These are phyloP conservation scores for Plecotus auritus DNA, from an alignment of 2,113 vertebrate species.

Conservation along the genomic window DNA sequence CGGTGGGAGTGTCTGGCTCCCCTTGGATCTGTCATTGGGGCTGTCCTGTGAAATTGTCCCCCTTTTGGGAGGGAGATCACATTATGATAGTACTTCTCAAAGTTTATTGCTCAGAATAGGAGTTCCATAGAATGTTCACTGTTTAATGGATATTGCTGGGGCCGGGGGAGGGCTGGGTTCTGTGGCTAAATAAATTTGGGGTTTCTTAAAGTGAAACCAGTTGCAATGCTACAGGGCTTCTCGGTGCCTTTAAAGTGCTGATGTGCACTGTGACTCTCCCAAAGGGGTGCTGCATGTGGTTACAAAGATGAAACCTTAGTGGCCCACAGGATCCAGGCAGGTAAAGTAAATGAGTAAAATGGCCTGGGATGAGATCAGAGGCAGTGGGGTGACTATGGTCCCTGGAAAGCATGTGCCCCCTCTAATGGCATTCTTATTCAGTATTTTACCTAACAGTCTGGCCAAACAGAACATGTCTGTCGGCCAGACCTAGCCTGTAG, in stretches of 20 bases:
- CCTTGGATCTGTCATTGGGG: neutral
- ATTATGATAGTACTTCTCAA: neutral
- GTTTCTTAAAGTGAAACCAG: neutral
- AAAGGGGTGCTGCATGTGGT: no score
- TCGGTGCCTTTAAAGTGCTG: neutral
- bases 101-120: neutral
- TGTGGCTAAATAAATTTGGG: neutral
- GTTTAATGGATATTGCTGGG: neutral
- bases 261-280: neutral
- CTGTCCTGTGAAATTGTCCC: neutral
- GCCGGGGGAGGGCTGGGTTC: neutral
- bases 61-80: neutral
- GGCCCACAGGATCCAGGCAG: neutral
- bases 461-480: neutral
- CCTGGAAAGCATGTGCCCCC: neutral
- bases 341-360: neutral
- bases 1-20: neutral
- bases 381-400: neutral
- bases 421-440: neutral
- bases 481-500: neutral
- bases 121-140: neutral
- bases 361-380: neutral
- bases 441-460: neutral
- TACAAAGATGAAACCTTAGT: neutral
- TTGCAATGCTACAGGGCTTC: neutral